A percentile compares a stretch with the other conserved stretches of the same genome.
Conservation (phyloP, 2,113 vertebrate genomes). For the Gambusia holbrooki region DNA sequence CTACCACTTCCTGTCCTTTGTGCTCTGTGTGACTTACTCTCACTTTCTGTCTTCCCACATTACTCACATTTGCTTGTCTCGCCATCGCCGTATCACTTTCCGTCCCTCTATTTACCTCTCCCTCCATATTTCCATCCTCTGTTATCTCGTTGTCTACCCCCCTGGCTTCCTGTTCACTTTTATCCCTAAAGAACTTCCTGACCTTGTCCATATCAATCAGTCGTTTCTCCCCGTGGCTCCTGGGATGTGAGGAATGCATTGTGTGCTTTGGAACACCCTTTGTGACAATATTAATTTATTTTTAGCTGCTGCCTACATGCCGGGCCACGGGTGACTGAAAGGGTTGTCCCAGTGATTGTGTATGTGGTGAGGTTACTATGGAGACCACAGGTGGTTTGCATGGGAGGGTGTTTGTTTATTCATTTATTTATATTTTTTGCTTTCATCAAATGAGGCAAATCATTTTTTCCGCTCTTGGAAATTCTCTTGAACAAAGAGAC, state of each 20-base stretch:
- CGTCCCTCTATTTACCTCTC: conserved; percentile 23
- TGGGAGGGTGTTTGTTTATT: conserved; percentile 36
- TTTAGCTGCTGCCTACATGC: conserved; percentile 65
- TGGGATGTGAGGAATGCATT: conserved; percentile 79
- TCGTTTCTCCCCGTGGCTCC: conserved; percentile 59
- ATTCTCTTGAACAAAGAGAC: conserved; percentile 4
- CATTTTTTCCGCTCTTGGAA: neutral
- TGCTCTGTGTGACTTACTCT: conserved; percentile 15
- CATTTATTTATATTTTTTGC: neutral
- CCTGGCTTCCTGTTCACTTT: conserved; percentile 31
- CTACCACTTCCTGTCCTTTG: conserved; percentile 21
- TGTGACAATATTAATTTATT: conserved; percentile 81
- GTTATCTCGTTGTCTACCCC: conserved; percentile 29
- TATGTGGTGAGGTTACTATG: conserved; percentile 36
- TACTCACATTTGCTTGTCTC: conserved; percentile 25
- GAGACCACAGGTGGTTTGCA: conserved; percentile 52
- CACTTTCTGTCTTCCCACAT: conserved; percentile 43
- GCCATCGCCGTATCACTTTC: conserved; percentile 25
- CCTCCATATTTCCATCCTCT: conserved; percentile 12
- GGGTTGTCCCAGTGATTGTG: conserved; percentile 57
- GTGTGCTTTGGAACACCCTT: conserved; percentile 71
- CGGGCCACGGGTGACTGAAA: conserved; percentile 43
- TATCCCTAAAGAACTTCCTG: conserved; percentile 69
- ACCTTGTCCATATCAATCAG: conserved; percentile 77
- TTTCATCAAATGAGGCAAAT: conserved; percentile 15